phyloP scores from a whole-genome alignment of 1,140 invertebrate genomes.

The Drosophila tristis region DNA sequence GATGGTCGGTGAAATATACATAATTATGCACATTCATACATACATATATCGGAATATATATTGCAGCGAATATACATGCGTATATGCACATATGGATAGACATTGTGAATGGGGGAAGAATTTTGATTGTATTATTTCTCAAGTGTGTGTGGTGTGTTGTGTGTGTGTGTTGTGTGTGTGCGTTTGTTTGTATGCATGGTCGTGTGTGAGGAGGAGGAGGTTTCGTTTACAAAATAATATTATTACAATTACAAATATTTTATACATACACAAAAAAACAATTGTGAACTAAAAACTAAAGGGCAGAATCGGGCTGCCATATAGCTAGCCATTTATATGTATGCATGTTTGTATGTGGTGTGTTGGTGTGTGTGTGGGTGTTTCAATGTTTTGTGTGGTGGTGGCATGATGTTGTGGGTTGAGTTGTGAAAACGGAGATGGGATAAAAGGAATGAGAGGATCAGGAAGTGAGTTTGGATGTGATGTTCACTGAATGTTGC shows the following conservation, averaged over 20 bases:
- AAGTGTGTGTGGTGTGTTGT: background rate
- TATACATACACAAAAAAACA: constrained; percentile 57
- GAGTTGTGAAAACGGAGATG: no score
- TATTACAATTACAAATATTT: constrained; percentile 63
- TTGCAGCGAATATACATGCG: constrained; percentile 29
- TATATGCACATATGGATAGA: constrained; percentile 2
- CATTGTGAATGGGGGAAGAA: constrained; percentile 24
- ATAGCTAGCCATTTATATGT: constrained; percentile 69
- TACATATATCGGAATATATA: constrained; percentile 29
- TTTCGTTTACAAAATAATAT: constrained; percentile 63
- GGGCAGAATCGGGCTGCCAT: constrained; percentile 67
- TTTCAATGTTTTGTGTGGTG: background rate
- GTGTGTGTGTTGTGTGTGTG: background rate
- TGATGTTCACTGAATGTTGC: background rate
- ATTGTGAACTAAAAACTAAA: constrained; percentile 79
- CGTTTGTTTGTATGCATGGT: constrained; percentile 33
- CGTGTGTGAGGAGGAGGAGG: no score
- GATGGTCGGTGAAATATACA: constrained; percentile 54
- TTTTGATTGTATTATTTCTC: background rate
- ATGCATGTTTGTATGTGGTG: constrained; percentile 6
- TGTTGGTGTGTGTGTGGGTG: background rate
- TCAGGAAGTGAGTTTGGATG: background rate
- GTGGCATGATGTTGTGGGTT: background rate
- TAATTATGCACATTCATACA: constrained; percentile 31
- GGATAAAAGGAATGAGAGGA: background rate